Evolutionary conservation across 2,113 vertebrate species (phyloP), one percentile per base, ranked within the genome.

Genomic region (Labeo catla): DNA sequence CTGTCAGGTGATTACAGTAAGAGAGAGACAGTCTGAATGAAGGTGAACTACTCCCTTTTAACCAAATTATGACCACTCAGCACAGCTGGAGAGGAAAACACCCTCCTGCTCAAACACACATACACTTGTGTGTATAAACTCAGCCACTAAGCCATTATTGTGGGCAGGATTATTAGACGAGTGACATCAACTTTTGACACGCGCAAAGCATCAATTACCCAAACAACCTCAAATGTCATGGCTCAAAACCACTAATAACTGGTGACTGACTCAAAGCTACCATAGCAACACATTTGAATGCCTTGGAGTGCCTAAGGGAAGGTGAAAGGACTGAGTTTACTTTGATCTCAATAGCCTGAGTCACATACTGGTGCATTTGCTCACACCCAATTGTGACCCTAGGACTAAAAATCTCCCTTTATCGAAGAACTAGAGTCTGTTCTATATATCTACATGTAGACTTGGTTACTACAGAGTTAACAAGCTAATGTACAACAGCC

Each of bases 11-110:
- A 61, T 73, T 52, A 73, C 52, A 74, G 47, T n/a, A 28, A 45
- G 49, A 54, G 49, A 54, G 23, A 83, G 52, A 66, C 12, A 79
- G 49, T 49, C 63, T 66, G 23, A 79, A 61, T 36, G 59, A 8
- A 86, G 87, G 85, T 76, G 68, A 73, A 88, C 65, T 49, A 34
- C 91, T 86, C 89, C 92, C 91, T 76, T 88, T 90, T 93, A 87
- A 92, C 89, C 91, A 93, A 93, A 94, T 87, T 34, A 45, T 85
- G 84, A 79, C 36, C 84, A 59, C 72, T 87, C 86, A 87, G 74
- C 49, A 79, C 59, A 12, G 57, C n/a, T 70, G 23, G 21, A 8
- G 23, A 66, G 39, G 52, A 43, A 65, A 10, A 87, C 72, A 73
- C 52, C 21, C 19, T 47, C 50, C 23, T 61, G 52, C 57, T 68